Base-by-base conservation (phyloP, 2,888 invertebrate species). In the Drosophila suboccidentalis region DNA sequence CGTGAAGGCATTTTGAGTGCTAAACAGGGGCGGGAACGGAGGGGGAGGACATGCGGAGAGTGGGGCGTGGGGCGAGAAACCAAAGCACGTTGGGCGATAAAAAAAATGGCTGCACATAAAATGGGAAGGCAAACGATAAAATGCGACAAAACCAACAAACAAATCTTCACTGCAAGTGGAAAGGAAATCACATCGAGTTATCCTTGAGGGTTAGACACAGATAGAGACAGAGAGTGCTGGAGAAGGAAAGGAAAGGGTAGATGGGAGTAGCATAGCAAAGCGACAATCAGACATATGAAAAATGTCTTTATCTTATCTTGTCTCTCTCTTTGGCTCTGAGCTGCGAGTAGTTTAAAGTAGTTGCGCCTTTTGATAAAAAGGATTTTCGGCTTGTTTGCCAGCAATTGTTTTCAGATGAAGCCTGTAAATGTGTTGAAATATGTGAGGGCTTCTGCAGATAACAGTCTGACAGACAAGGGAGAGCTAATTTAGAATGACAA, bases 91-190 rank as follows among this genome's bases (percentile, higher is more conserved):
- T 78, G 70, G 34, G 55, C 63, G 85, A 87, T 85, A 82, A 82
- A 85, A 85, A 82, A 80, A 86, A 86, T 83, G 70, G 69, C 67
- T 81, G 70, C 67, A 78, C 80, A 87, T 86, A 86, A 83, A 87
- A 80, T 75, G 41, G 36, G 49, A 62, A 64, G 61, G 59, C 80
- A 70, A 55, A 69, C 78, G 83, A 87, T 86, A 86, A 86, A 87
- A 87, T 82, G 81, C 81, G 85, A 84, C 82, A 80, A 57, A 74
- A 79, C 78, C 72, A 74, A 75, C 83, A 71, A 75, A 72, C 86
- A 76, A 75, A 73, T 71, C 74, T 71, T 71, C 60, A 46, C 43
- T 55, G 59, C 69, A 70, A 67, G 46, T 34, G 57, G 57, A 38
- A 53, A 71, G 51, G 50, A 81, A 85, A 83, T 85, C 84, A 74